Conservation (phyloP, 1,140 invertebrate genomes). For the Liolophura sinensis region DNA sequence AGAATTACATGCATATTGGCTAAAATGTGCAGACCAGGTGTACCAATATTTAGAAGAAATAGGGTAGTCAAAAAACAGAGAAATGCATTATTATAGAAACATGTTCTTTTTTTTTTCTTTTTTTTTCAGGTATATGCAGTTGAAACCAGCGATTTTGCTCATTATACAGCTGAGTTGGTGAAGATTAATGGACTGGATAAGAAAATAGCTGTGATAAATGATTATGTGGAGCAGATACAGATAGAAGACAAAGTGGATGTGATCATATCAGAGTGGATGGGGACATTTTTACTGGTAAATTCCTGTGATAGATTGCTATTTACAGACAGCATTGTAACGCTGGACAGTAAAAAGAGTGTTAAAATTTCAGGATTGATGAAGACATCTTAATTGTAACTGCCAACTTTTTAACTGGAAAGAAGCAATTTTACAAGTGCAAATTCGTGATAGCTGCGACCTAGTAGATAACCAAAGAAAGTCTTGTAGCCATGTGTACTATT, state of each 20-base stretch:
- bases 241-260: conserved; percentile 30
- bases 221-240: conserved; percentile 22
- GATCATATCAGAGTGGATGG: conserved; percentile 46
- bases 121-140: conserved; percentile 2
- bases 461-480: no score
- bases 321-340: conserved; percentile 12
- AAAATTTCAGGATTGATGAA: conserved; percentile 47
- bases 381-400: no score
- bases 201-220: conserved; percentile 19
- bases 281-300: conserved; percentile 23
- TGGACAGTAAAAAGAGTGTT: conserved; percentile 29
- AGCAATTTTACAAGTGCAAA: no score
- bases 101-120: background rate
- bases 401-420: no score
- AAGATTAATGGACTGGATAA: conserved; percentile 16
- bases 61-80: background rate
- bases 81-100: background rate
- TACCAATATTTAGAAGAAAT: no score
- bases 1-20: no score
- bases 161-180: background rate
- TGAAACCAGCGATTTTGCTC: background rate
- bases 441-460: no score
- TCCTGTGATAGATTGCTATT: background rate
- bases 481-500: no score
- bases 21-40: no score